Percentiles rank a stretch among this genome's conserved stretches.
These are phyloP conservation scores for Pituophis catenifer DNA, from an alignment of 2,113 vertebrate genomes.

Conservation along the genomic window DNA sequence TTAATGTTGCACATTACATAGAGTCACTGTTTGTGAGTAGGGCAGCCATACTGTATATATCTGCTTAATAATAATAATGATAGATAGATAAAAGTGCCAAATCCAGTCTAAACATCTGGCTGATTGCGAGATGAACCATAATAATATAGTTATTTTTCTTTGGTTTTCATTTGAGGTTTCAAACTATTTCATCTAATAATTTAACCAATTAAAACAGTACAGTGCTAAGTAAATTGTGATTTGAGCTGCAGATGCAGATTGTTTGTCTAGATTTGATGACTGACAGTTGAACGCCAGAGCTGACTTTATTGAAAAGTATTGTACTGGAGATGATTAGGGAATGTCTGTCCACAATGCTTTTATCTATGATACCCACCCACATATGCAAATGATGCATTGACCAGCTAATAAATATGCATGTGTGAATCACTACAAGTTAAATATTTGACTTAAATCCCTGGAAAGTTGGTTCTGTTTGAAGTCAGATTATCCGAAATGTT, in stretches of 20 bases:
- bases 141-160: not conserved
- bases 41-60: not conserved
- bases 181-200: not conserved
- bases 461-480: not conserved
- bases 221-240: not conserved
- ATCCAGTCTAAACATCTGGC: not conserved
- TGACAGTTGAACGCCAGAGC: not conserved
- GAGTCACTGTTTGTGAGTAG: not conserved
- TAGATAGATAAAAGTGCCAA: not conserved
- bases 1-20: not conserved
- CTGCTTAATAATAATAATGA: not conserved
- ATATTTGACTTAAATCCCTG: not conserved
- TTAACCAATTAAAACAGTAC: not conserved
- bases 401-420: not conserved
- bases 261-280: not conserved
- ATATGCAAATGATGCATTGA: not conserved
- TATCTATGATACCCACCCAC: not conserved
- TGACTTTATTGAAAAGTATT: not conserved
- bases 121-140: not conserved
- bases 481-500: not conserved
- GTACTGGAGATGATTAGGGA: not conserved
- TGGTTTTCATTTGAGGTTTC: not conserved
- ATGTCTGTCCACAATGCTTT: not conserved
- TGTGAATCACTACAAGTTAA: not conserved
- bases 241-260: not conserved